phyloP scores from a whole-genome alignment of 2,888 invertebrate species.

The Alitta virens region DNA sequence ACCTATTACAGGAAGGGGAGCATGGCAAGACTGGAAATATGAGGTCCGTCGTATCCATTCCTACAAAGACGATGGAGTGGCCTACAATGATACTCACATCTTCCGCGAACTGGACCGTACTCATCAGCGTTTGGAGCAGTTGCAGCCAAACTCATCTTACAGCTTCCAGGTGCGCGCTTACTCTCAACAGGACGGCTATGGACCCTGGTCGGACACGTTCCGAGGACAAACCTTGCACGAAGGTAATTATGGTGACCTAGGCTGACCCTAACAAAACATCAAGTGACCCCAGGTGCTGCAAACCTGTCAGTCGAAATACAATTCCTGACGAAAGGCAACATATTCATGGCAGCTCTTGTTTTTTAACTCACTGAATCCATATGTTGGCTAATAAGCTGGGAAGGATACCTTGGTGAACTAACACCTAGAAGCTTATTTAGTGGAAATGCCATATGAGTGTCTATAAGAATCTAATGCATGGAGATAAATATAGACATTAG shows the following conservation, averaged over 20 bases:
- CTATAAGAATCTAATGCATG: too few relatives aligned
- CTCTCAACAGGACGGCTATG: constrained; percentile 68
- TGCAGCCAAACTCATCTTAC: constrained; percentile 73
- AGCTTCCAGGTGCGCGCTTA: constrained; percentile 77
- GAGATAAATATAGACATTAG: too few relatives aligned
- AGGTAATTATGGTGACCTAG: constrained; percentile 40
- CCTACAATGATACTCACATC: constrained; percentile 51
- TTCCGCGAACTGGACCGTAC: not conserved
- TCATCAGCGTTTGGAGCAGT: constrained; percentile 25
- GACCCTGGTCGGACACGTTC: constrained; percentile 77
- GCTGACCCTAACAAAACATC: too few relatives aligned
- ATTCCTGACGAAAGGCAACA: too few relatives aligned
- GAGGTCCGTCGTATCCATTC: constrained; percentile 62
- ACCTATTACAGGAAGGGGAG: constrained; percentile 60
- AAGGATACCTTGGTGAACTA: too few relatives aligned
- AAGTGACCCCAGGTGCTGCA: too few relatives aligned
- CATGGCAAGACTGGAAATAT: constrained; percentile 76
- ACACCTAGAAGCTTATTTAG: too few relatives aligned
- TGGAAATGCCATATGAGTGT: too few relatives aligned
- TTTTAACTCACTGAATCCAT: too few relatives aligned
- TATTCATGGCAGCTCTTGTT: too few relatives aligned
- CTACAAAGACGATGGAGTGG: constrained; percentile 37
- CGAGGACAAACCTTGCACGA: constrained; percentile 64
- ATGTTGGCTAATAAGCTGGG: too few relatives aligned
- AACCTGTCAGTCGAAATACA: too few relatives aligned